Percentiles rank a stretch among this genome's conserved stretches.
Evolutionary conservation across 2,113 vertebrate species (phyloP).

Genomic region (Muscicapa adusta): DNA sequence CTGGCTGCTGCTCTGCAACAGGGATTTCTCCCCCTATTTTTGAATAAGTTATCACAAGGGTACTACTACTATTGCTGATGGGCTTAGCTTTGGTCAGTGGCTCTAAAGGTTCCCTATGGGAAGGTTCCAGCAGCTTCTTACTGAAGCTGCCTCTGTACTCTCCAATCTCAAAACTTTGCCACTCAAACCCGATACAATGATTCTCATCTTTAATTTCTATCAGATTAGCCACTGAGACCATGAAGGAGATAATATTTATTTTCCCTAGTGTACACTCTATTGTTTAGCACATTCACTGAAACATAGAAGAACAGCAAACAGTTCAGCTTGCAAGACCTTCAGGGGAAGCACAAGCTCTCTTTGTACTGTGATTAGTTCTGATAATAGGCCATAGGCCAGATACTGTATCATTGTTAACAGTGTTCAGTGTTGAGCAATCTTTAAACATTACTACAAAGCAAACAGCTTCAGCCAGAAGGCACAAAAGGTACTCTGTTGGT

Average conservation of each 20-base stretch:
- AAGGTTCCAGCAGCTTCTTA: neutral
- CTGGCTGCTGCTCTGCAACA: neutral
- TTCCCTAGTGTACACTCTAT: neutral
- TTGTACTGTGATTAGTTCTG: neutral
- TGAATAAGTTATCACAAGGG: neutral
- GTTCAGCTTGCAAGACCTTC: neutral
- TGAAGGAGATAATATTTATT: neutral
- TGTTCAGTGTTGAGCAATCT: neutral
- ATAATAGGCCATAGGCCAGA: neutral
- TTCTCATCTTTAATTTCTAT: neutral
- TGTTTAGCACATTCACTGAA: neutral
- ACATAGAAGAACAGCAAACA: neutral
- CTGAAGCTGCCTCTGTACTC: neutral
- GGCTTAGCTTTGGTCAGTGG: neutral
- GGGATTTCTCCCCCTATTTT: rapidly evolving
- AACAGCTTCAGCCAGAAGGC: neutral
- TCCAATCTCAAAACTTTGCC: neutral
- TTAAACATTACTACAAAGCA: neutral
- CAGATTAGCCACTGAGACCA: neutral
- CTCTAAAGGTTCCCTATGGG: rapidly evolving
- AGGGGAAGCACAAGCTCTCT: neutral
- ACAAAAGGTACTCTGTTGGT: neutral
- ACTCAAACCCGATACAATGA: neutral
- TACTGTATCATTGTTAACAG: neutral
- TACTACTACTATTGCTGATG: rapidly evolving